Base-by-base conservation (phyloP, 2,888 invertebrate species). In the Galerucella nymphaeae region DNA sequence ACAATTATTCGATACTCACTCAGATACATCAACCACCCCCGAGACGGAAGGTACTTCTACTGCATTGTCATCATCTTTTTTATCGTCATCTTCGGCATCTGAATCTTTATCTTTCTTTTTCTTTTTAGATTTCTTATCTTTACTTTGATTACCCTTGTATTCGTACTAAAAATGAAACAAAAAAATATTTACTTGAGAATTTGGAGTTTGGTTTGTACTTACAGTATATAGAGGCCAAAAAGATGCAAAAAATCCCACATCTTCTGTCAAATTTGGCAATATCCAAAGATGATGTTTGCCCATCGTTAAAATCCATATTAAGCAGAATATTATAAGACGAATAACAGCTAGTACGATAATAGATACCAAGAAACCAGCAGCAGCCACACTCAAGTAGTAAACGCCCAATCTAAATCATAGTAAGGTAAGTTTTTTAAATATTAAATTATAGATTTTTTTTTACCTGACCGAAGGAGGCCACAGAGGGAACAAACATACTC, bases 251-350 rank as follows among this genome's bases (percentile, higher is more conserved):
- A 99, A 97, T 67, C 99, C 98, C 41, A 99, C 99, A 85, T 99
- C 99, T 87, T 99, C 99, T 0, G 98, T 98, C 58, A 99, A 89
- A 88, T 99, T 99, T n/a, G 99, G 99, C 82, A 99, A 90, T 77
- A 99, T 90, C 99, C 99, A 99, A 78, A 99, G 90, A 85, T 98
- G 97, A 86, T 98, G 95, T 81, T 94, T 91, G 6, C 98, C 96
- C 73, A 96, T 89, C 0, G 97, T 96, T 16, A 94, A 81, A 11
- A 93, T 84, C 98, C 98, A 99, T 20, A 99, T 92, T 10, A 94
- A 83, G 80, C 96, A 96, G 88, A 99, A 99, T 66, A 99, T 90
- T 71, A 99, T 92, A 76, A 96, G 89, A 68, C 99, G 93, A 23
- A 98, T 89, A 30, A 98, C 91, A 16, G 96, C 96, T 84, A 99